phyloP scores from a whole-genome alignment of 2,888 invertebrate species.

The Acanthococcus lagerstroemiae region DNA sequence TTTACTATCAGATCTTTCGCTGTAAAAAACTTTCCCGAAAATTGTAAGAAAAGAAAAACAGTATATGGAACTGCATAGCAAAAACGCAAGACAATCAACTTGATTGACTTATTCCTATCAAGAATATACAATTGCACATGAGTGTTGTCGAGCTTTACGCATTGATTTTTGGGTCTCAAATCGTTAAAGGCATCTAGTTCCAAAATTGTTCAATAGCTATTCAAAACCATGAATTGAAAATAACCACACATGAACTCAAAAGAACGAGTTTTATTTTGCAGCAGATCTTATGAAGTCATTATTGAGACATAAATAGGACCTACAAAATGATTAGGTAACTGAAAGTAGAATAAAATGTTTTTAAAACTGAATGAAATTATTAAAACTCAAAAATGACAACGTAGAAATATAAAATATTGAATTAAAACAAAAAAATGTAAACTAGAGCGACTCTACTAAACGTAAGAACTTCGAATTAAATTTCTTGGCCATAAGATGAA shows the following conservation, averaged over 20 bases:
- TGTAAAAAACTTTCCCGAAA: neutral
- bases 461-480: too few relatives aligned
- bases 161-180: neutral
- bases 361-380: too few relatives aligned
- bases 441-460: too few relatives aligned
- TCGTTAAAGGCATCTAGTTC: neutral
- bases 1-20: neutral
- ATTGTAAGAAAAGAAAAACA: neutral
- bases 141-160: neutral
- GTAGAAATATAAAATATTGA: too few relatives aligned
- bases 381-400: too few relatives aligned
- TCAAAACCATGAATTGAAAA: neutral
- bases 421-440: too few relatives aligned
- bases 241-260: neutral
- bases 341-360: too few relatives aligned
- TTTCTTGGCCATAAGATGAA: too few relatives aligned
- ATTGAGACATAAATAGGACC: too few relatives aligned
- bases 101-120: neutral
- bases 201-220: neutral
- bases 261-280: constrained; percentile 1
- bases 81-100: neutral
- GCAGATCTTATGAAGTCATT: neutral
- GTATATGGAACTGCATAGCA: neutral
- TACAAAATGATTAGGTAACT: too few relatives aligned
- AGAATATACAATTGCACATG: neutral